A percentile compares a stretch with the other conserved stretches of the same genome.
Evolutionary conservation across 2,797 vertebrate species (phyloP).

Genomic region (Schizopygopsis pylzovi): DNA sequence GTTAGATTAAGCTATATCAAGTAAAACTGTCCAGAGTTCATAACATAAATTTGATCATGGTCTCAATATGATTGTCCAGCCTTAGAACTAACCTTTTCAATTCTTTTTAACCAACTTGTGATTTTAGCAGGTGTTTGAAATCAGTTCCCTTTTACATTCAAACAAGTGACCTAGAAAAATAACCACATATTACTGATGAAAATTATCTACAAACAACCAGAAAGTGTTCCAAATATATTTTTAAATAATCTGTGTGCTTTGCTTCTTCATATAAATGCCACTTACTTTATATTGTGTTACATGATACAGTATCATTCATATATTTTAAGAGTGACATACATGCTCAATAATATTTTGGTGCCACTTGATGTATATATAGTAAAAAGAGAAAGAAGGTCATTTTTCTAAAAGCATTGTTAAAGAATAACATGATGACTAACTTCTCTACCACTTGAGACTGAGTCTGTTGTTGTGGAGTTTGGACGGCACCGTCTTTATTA

Average conservation of each 20-base stretch:
- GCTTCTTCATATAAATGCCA: background rate
- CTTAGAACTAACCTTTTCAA: background rate
- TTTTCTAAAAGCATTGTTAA: background rate
- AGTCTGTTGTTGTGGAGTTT: slow-evolving; percentile 14
- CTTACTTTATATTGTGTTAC: background rate
- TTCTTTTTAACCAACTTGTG: background rate
- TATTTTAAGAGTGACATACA: background rate
- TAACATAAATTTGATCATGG: background rate
- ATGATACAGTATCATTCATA: background rate
- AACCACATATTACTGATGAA: background rate
- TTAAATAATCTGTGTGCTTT: background rate
- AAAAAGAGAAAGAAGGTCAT: background rate
- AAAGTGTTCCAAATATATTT: background rate
- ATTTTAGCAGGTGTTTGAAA: background rate
- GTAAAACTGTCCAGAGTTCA: background rate
- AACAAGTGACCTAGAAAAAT: background rate
- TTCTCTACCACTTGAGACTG: background rate
- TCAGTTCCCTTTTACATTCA: background rate
- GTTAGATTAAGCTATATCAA: background rate
- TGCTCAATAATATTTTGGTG: background rate
- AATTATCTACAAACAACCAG: background rate
- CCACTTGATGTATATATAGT: background rate
- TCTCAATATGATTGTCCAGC: background rate
- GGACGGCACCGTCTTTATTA: background rate
- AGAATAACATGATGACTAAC: background rate